Evolutionary conservation across 2,888 invertebrate species (phyloP).

Genomic region (Hypena proboscidalis): DNA sequence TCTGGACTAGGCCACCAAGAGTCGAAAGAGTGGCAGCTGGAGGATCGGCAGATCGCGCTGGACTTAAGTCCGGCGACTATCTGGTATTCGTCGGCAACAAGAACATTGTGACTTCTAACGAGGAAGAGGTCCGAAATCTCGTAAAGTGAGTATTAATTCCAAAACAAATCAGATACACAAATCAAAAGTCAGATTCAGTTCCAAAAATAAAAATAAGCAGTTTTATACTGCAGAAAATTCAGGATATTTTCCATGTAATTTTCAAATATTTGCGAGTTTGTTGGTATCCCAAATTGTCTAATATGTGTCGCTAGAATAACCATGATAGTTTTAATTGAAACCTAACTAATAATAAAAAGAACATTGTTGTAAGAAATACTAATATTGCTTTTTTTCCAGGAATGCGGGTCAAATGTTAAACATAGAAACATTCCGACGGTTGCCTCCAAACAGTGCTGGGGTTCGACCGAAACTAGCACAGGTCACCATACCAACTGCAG

Average conservation of each 20-base stretch:
- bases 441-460: slow-evolving; percentile 74
- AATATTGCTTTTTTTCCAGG: slow-evolving; percentile 70
- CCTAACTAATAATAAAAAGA: not conserved
- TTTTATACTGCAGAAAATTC: no score
- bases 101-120: slow-evolving; percentile 93
- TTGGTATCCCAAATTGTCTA: no score
- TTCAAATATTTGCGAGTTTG: no score
- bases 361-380: not conserved
- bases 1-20: slow-evolving; percentile 95
- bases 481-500: slow-evolving; percentile 64
- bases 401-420: slow-evolving; percentile 89
- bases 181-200: no score
- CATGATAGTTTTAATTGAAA: no score
- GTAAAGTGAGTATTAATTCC: slow-evolving; percentile 86
- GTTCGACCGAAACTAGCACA: slow-evolving; percentile 60
- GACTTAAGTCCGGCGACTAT: slow-evolving; percentile 93
- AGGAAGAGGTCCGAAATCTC: slow-evolving; percentile 87
- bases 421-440: slow-evolving; percentile 89
- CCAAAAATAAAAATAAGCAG: no score
- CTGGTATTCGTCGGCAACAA: slow-evolving; percentile 95
- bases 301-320: no score
- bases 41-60: slow-evolving; percentile 93
- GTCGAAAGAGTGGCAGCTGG: slow-evolving; percentile 93
- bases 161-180: no score
- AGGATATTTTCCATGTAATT: no score